Conservation (phyloP, 2,888 invertebrate genomes). For the Chirona hameri region DNA sequence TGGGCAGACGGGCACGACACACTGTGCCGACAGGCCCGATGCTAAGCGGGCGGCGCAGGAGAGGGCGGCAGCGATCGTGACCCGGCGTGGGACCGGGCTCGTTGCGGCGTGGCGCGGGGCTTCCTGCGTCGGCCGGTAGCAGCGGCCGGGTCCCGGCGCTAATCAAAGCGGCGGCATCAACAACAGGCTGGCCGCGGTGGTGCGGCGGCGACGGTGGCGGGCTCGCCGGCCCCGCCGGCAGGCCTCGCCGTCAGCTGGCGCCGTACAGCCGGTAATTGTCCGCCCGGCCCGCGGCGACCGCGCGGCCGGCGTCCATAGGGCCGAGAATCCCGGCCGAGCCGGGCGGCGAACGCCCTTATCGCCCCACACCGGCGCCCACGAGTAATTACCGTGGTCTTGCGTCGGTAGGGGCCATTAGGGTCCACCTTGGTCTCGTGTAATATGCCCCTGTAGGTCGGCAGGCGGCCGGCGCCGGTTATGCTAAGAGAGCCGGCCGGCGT, state of each 20-base stretch:
- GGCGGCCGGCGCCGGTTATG: background rate
- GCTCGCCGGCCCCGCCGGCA: background rate
- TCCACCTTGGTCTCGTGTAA: background rate
- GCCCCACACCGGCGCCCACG: background rate
- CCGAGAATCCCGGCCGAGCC: background rate
- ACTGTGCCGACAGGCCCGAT: no score
- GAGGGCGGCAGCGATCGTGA: background rate
- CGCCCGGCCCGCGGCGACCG: background rate
- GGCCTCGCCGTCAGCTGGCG: background rate
- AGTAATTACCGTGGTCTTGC: background rate
- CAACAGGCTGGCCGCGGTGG: background rate
- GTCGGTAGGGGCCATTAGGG: constrained; percentile 23
- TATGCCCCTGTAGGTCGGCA: background rate
- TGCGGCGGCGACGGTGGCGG: background rate
- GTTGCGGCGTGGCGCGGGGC: background rate
- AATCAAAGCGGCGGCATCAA: background rate
- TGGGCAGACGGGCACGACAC: no score
- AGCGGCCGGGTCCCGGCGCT: background rate
- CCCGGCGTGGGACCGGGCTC: background rate
- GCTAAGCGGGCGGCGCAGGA: no score
- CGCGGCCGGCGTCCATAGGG: background rate
- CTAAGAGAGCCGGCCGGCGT: background rate
- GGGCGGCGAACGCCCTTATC: background rate
- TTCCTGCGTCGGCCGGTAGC: background rate
- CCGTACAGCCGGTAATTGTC: background rate